Percentiles rank a stretch among this genome's conserved stretches.
Evolutionary conservation across 2,797 vertebrate genomes (phyloP).

Genomic region (Mus minutoides): DNA sequence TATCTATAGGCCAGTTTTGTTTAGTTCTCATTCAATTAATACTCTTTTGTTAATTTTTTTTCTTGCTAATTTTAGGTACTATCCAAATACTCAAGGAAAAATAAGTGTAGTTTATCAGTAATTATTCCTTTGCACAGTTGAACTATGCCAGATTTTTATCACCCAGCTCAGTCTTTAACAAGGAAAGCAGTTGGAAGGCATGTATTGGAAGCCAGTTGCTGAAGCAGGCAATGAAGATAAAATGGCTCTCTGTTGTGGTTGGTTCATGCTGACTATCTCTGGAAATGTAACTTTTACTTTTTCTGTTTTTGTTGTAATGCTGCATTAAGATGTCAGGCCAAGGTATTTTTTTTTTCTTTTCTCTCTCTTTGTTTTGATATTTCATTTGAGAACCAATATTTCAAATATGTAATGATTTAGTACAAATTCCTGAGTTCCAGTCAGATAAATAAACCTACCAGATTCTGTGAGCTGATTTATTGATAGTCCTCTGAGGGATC

Average conservation of each 20-base stretch:
- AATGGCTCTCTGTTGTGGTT: slow-evolving; percentile 75
- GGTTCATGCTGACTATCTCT: slow-evolving; percentile 78
- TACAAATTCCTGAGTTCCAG: slow-evolving; percentile 81
- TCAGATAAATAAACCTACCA: slow-evolving; percentile 80
- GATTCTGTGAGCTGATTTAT: slow-evolving; percentile 82
- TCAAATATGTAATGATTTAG: slow-evolving; percentile 84
- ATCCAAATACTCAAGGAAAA: slow-evolving; percentile 33
- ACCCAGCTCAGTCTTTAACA: slow-evolving; percentile 67
- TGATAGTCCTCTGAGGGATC: slow-evolving; percentile 81
- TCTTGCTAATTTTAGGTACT: slow-evolving; percentile 19
- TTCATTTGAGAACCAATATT: slow-evolving; percentile 82
- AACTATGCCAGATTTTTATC: slow-evolving; percentile 59
- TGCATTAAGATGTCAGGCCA: slow-evolving; percentile 85
- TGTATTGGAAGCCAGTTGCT: slow-evolving; percentile 76
- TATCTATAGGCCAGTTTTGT: background rate
- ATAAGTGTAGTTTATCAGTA: slow-evolving; percentile 25
- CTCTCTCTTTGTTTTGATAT: slow-evolving; percentile 83
- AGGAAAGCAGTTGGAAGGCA: slow-evolving; percentile 71
- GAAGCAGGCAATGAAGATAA: slow-evolving; percentile 78
- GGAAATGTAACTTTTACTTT: slow-evolving; percentile 84
- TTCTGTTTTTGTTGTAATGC: slow-evolving; percentile 85
- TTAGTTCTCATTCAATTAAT: slow-evolving; percentile 55
- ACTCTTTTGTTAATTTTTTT: background rate
- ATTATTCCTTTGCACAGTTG: slow-evolving; percentile 15
- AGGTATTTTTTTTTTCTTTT: slow-evolving; percentile 83